Percentiles rank a stretch among this genome's conserved stretches.
phyloP scores from a whole-genome alignment of 2,888 invertebrate species.

The Pteria penguin region DNA sequence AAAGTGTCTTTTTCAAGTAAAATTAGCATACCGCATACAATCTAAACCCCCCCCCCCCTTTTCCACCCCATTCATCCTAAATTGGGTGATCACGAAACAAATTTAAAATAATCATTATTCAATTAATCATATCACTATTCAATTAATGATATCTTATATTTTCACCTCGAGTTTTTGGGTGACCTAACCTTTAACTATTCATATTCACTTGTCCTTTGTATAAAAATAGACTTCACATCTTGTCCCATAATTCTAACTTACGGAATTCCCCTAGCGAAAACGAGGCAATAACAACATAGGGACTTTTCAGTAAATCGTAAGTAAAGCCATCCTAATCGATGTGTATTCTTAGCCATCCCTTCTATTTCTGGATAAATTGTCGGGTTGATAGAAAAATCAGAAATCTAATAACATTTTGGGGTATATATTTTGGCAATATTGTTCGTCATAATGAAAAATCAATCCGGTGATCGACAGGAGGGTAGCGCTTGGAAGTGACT shows the following conservation, averaged over 20 bases:
- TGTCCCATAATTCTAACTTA: slow-evolving; percentile 28
- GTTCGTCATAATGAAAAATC: background rate
- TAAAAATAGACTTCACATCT: background rate
- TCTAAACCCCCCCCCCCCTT: too few species aligned
- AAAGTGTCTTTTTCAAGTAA: too few species aligned
- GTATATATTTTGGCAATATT: background rate
- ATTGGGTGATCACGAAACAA: too few species aligned
- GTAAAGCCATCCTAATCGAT: slow-evolving; percentile 44
- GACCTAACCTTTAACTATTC: background rate
- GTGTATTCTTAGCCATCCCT: slow-evolving; percentile 40
- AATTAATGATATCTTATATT: too few species aligned
- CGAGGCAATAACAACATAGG: slow-evolving; percentile 47
- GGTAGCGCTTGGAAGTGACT: background rate
- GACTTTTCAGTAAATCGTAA: slow-evolving; percentile 45
- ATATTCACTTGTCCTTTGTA: background rate
- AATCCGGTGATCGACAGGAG: background rate
- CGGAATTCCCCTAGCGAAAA: slow-evolving; percentile 46
- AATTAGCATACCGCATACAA: too few species aligned
- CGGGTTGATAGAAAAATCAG: background rate
- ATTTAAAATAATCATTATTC: too few species aligned
- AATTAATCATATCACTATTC: too few species aligned
- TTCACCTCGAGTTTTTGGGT: too few species aligned
- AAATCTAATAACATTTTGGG: background rate
- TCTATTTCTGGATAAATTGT: background rate
- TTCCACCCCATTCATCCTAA: too few species aligned